Evolutionary conservation across 1,140 invertebrate genomes (phyloP), one percentile per base, ranked within the genome.

Genomic region (Ephestia elutella): DNA sequence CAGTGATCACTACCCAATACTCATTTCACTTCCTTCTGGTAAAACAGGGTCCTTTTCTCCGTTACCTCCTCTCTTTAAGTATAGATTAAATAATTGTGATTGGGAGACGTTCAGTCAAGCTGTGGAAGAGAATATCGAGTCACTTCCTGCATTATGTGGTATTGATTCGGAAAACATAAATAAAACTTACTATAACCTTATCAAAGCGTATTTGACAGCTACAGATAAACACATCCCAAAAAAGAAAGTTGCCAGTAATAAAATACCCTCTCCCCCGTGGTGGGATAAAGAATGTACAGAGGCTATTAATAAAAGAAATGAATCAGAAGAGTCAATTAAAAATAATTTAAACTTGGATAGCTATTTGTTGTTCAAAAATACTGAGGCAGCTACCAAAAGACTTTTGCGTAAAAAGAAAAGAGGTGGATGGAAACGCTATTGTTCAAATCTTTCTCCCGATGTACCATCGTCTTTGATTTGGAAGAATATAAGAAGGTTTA

Each of bases 231-330:
- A 2, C 10, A 54, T 59, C 15, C 49, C 49, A 8, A 13, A 20
- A 9, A 59, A 59, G 44, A 59, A 54, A 21, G 21, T 49, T 25
- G 28, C 50, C 3, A 17, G 5, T 7, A 49, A 20, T 5, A 59
- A 54, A 20, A 5, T 62, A 0, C 32, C 55, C 2, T 63, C 67
- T 21, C 61, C 61, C 5, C 63, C 63, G 0, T 70, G 63, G 63
- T 66, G 61, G 63, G 63, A 66, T 53, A 21, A 53, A 32, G 61
- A 70, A 28, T 65, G 67, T 18, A 62, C 63, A 0, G 49, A 35
- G 2, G 64, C 64, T 11, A 28, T 66, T 35, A 53, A 48, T 50
- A 38, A 48, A 15, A 59, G 62, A 49, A 70, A 70, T 48, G n/a
- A 55, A 3, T 38, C 44, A 13, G 61, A 70, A 50, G 32, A 48